A percentile compares a stretch with the other conserved stretches of the same genome.
These are phyloP conservation scores for Polydrusus cervinus DNA, from an alignment of 2,888 invertebrate species.

Conservation along the genomic window DNA sequence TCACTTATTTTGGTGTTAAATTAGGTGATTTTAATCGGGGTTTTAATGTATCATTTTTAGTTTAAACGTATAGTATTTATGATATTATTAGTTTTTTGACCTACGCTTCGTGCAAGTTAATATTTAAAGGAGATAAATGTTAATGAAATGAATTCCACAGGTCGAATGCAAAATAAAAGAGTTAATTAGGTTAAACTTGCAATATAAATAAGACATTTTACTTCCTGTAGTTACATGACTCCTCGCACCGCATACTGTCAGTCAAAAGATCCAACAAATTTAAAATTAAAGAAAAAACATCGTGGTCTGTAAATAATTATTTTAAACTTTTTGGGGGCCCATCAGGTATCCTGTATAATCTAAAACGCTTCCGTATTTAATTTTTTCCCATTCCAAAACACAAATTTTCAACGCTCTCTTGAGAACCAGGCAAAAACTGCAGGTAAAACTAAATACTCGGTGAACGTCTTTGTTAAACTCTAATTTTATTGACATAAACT, in stretches of 20 bases:
- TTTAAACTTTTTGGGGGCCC: background rate
- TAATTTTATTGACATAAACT: conserved; percentile 46
- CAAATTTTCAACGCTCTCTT: conserved; percentile 30
- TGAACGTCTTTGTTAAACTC: conserved; percentile 42
- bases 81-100: background rate
- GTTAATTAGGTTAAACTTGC: too few relatives aligned
- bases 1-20: conserved; percentile 38
- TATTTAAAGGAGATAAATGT: too few relatives aligned
- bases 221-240: too few relatives aligned
- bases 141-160: too few relatives aligned
- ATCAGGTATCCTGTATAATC: background rate
- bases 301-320: too few relatives aligned
- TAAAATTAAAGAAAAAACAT: too few relatives aligned
- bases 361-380: background rate
- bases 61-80: background rate
- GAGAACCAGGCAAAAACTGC: conserved; percentile 21
- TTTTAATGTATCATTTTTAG: conserved; percentile 13
- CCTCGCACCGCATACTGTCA: too few relatives aligned
- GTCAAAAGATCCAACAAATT: too few relatives aligned
- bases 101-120: background rate
- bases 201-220: too few relatives aligned
- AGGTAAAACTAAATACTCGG: conserved; percentile 33
- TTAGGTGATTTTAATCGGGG: conserved; percentile 23
- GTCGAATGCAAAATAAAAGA: too few relatives aligned
- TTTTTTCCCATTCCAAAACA: conserved; percentile 27